Conservation (phyloP, 2,888 invertebrate species). For the Eulithis testata region DNA sequence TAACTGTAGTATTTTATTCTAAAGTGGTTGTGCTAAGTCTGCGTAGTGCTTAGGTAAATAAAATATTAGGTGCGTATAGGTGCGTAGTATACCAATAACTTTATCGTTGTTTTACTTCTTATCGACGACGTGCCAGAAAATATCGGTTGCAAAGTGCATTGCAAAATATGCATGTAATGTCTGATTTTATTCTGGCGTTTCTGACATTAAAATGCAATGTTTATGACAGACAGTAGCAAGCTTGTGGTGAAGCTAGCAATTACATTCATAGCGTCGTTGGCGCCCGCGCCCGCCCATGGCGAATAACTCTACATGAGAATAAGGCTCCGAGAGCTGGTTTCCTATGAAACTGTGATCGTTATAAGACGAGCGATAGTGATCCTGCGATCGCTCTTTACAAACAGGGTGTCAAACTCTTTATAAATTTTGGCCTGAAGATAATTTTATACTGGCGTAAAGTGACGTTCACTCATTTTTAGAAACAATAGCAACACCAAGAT, state of each 20-base stretch:
- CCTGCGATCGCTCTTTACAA: too few species aligned
- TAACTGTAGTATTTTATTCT: too few species aligned
- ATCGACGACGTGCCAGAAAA: conserved; percentile 23
- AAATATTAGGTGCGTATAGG: too few species aligned
- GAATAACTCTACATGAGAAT: conserved; percentile 39
- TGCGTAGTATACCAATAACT: conserved; percentile 1
- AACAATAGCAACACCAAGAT: background rate
- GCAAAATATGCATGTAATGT: conserved; percentile 30
- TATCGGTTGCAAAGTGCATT: conserved; percentile 32
- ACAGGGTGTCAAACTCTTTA: too few species aligned
- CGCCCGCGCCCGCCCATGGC: conserved; percentile 55
- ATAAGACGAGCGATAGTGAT: background rate
- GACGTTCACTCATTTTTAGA: too few species aligned
- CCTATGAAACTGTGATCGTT: background rate
- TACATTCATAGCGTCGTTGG: conserved; percentile 59
- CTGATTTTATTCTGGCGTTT: conserved; percentile 39
- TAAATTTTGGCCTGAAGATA: too few species aligned
- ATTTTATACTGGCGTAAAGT: too few species aligned
- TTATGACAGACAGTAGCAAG: conserved; percentile 53
- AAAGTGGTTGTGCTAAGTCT: too few species aligned
- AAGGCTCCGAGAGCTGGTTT: conserved; percentile 4
- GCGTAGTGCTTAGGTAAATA: too few species aligned
- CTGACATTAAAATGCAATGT: conserved; percentile 48
- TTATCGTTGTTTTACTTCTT: conserved; percentile 3
- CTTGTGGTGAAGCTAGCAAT: conserved; percentile 55